phyloP scores from a whole-genome alignment of 1,140 invertebrate genomes.

The Conopomorpha cramerella region DNA sequence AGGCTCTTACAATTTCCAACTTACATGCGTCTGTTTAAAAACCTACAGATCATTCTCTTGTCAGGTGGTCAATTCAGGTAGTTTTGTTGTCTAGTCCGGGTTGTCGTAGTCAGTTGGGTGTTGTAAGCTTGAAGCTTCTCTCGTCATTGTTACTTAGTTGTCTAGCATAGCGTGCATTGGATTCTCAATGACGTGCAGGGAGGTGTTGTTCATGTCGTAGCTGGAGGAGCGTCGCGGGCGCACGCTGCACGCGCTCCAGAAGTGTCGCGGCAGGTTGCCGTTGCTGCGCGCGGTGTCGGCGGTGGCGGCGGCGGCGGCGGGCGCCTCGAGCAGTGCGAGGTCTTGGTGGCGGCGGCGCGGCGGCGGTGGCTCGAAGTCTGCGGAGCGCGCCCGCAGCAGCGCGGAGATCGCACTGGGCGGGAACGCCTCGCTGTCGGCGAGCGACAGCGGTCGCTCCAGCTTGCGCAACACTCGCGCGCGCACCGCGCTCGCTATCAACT shows the following conservation, averaged over 20 bases:
- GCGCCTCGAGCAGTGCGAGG: too few species aligned
- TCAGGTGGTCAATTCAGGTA: too few species aligned
- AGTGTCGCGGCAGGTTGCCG: neutral
- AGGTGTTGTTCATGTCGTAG: conserved; percentile 12
- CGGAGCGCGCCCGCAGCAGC: conserved; percentile 20
- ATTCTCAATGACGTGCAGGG: conserved; percentile 30
- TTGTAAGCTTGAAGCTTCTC: too few species aligned
- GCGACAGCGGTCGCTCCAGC: conserved; percentile 22
- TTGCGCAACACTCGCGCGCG: conserved; percentile 20
- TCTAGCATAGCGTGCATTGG: conserved; percentile 25
- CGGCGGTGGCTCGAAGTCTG: conserved; percentile 11
- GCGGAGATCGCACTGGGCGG: conserved; percentile 17
- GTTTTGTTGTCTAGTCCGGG: too few species aligned
- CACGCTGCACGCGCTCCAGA: too few species aligned
- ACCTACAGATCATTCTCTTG: too few species aligned
- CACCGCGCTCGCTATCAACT: conserved; percentile 26
- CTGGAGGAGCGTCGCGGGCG: conserved; percentile 17
- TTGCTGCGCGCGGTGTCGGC: neutral
- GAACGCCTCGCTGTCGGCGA: conserved; percentile 17
- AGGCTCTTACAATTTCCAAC: too few species aligned
- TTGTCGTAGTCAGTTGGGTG: too few species aligned
- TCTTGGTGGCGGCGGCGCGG: conserved; percentile 6
- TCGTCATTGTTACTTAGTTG: too few species aligned
- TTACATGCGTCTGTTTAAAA: too few species aligned
- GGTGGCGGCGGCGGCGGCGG: conserved; percentile 10